phyloP scores from a whole-genome alignment of 2,113 vertebrate genomes.

The Benitochromis conjunctus region DNA sequence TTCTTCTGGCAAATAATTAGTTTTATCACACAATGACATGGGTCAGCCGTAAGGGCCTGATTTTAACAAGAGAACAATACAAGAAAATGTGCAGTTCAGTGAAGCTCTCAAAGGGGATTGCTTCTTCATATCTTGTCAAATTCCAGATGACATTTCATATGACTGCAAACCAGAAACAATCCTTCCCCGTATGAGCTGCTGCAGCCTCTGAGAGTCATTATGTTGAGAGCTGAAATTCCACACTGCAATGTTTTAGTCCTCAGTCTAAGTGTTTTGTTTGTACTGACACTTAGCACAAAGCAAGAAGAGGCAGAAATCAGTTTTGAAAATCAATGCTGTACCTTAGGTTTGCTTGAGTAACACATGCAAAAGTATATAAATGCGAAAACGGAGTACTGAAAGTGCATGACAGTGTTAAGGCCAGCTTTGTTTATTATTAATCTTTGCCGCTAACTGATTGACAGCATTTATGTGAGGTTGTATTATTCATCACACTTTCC shows the following conservation, averaged over 20 bases:
- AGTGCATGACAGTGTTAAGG: not conserved
- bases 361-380: slow-evolving; percentile 15
- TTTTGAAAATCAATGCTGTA: slow-evolving; percentile 39
- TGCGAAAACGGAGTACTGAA: not conserved
- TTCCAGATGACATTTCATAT: slow-evolving; percentile 75
- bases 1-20: slow-evolving; percentile 72
- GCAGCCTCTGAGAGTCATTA: slow-evolving; percentile 65
- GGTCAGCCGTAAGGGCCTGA: slow-evolving; percentile 64
- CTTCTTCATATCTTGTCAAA: slow-evolving; percentile 74
- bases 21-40: slow-evolving; percentile 73
- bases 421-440: slow-evolving; percentile 28
- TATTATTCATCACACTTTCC: slow-evolving; percentile 52
- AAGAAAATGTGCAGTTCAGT: slow-evolving; percentile 63
- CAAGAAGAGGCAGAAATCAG: slow-evolving; percentile 28
- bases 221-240: slow-evolving; percentile 61
- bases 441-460: slow-evolving; percentile 44
- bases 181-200: slow-evolving; percentile 51
- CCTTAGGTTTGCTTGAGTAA: not conserved
- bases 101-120: slow-evolving; percentile 70
- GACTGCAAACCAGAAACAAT: slow-evolving; percentile 71
- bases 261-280: slow-evolving; percentile 59
- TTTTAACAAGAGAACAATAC: slow-evolving; percentile 68
- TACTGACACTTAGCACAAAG: slow-evolving; percentile 51
- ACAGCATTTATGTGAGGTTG: slow-evolving; percentile 44
- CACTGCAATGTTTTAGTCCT: slow-evolving; percentile 51